Percentiles rank a stretch among this genome's conserved stretches.
Conservation (phyloP, 2,888 invertebrate species). For the Cephalotes varians region DNA sequence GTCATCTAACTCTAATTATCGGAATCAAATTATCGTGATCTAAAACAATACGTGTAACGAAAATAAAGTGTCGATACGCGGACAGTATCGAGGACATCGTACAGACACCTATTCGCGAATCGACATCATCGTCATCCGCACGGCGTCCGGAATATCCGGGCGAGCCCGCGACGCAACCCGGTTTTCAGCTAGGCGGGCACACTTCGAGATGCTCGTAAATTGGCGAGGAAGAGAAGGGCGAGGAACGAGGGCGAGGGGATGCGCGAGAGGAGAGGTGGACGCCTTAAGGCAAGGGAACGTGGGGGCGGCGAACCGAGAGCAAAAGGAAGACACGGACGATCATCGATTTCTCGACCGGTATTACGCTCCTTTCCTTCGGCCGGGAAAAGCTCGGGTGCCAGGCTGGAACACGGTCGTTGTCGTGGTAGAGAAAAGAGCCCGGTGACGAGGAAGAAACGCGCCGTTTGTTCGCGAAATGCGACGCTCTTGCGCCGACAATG, state of each 20-base stretch:
- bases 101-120: neutral
- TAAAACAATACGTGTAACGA: neutral
- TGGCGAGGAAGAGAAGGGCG: conserved; percentile 63
- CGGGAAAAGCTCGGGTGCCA: conserved; percentile 68
- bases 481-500: conserved; percentile 19
- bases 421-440: conserved; percentile 26
- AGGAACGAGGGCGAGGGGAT: conserved; percentile 57
- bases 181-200: conserved; percentile 67
- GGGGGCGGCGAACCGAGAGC: conserved; percentile 31
- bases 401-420: conserved; percentile 16
- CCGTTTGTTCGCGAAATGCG: conserved; percentile 48
- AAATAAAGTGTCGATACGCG: conserved; percentile 45
- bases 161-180: conserved; percentile 59
- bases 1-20: neutral
- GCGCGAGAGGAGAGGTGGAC: conserved; percentile 47
- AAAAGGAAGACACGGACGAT: conserved; percentile 61
- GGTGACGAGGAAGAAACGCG: conserved; percentile 33
- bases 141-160: conserved; percentile 58
- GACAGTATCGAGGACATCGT: conserved; percentile 40
- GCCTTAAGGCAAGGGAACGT: conserved; percentile 42
- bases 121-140: conserved; percentile 15
- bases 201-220: conserved; percentile 74
- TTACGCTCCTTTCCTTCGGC: conserved; percentile 72
- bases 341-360: conserved; percentile 78
- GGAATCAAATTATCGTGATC: neutral